A percentile compares a stretch with the other conserved stretches of the same genome.
Conservation (phyloP, 2,797 vertebrate genomes). For the Ammospiza maritima region DNA sequence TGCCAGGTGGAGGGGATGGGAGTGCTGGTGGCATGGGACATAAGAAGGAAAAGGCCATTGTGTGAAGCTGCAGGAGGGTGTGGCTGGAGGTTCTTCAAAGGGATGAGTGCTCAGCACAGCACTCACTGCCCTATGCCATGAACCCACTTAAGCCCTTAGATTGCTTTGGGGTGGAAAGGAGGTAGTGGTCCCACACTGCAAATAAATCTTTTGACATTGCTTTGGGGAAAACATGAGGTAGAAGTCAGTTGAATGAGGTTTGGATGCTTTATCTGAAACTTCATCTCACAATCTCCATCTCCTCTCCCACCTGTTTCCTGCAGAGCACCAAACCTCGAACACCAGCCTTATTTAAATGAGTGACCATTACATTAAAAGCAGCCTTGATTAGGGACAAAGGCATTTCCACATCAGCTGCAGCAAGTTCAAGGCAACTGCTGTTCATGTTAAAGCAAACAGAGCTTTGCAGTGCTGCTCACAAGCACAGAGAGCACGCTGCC, state of each 20-base stretch:
- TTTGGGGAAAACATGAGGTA: background rate
- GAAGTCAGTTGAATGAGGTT: background rate
- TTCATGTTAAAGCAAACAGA: background rate
- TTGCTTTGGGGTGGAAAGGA: background rate
- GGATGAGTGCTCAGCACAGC: background rate
- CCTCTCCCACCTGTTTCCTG: background rate
- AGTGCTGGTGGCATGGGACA: background rate
- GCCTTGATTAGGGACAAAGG: constrained; percentile 10
- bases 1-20: background rate
- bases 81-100: background rate
- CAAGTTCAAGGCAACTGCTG: constrained; percentile 50
- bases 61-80: background rate
- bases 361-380: background rate
- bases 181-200: background rate
- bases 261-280: rapidly evolving
- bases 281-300: background rate
- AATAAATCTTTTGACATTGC: background rate
- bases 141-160: background rate
- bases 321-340: background rate
- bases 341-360: background rate
- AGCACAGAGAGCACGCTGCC: background rate
- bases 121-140: background rate
- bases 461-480: background rate
- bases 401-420: constrained; percentile 17
- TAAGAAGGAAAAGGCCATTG: background rate